Evolutionary conservation across 2,797 vertebrate species (phyloP).

Genomic region (Sebastes matsubarae): DNA sequence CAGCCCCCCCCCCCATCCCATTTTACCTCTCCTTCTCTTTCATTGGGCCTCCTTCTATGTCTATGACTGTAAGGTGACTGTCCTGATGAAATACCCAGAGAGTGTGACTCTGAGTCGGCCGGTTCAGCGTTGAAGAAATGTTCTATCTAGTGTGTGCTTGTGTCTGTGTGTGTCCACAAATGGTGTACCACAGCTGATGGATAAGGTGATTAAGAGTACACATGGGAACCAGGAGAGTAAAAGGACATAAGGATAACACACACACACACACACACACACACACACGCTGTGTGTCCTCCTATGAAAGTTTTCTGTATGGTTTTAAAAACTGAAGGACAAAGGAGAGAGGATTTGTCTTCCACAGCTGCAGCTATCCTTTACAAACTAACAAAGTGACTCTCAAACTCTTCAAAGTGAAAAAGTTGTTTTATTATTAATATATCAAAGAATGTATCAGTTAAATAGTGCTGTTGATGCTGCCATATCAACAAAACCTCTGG

Average conservation of each 20-base stretch:
- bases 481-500: background rate
- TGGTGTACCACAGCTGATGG: constrained; percentile 50
- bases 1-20: background rate
- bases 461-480: background rate
- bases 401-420: constrained; percentile 51
- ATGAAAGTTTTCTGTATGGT: constrained; percentile 39
- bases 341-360: constrained; percentile 23
- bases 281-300: background rate
- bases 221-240: constrained; percentile 53
- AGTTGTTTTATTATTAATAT: background rate
- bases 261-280: background rate
- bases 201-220: constrained; percentile 71
- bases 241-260: constrained; percentile 54
- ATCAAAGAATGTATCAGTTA: background rate
- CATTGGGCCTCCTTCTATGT: constrained; percentile 12
- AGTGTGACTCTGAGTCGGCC: constrained; percentile 33
- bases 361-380: constrained; percentile 11
- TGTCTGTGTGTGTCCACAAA: constrained; percentile 52
- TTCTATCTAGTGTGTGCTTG: constrained; percentile 28
- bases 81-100: constrained; percentile 48
- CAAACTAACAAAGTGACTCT: constrained; percentile 38
- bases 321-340: constrained; percentile 48
- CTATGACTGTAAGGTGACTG: constrained; percentile 39
- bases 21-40: constrained; percentile 18
- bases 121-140: constrained; percentile 51